Evolutionary conservation across 1,140 invertebrate species (phyloP).

Genomic region (Drosophila yakuba): DNA sequence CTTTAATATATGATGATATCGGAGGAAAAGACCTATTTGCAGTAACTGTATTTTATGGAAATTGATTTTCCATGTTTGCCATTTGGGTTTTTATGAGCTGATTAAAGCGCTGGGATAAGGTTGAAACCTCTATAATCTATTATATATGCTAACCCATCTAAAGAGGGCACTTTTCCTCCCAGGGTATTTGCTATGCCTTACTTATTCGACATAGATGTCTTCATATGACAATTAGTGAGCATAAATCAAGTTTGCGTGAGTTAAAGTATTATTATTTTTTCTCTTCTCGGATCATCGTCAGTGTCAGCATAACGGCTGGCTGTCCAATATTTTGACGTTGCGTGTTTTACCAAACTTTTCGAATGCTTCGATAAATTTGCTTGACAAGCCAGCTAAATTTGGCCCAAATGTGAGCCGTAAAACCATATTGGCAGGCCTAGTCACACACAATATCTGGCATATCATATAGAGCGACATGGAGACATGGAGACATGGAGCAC

Average conservation of each 20-base stretch:
- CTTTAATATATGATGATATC: constrained; percentile 37
- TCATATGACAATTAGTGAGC: constrained; percentile 37
- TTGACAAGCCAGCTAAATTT: constrained; percentile 37
- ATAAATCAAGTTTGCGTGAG: constrained; percentile 50
- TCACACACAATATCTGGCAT: constrained; percentile 5
- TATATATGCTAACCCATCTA: background rate
- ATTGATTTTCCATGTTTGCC: constrained; percentile 39
- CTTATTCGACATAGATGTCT: constrained; percentile 4
- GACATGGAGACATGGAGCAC: background rate
- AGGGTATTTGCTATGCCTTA: background rate
- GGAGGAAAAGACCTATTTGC: constrained; percentile 4
- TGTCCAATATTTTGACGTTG: constrained; percentile 48
- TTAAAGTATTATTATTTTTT: constrained; percentile 33
- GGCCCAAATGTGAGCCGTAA: constrained; percentile 29
- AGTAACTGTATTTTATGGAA: constrained; percentile 27
- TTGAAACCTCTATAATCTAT: background rate
- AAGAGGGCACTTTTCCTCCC: too few species aligned
- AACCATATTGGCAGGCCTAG: constrained; percentile 13
- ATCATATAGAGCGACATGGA: constrained; percentile 16
- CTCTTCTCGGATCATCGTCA: constrained; percentile 34
- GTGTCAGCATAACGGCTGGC: constrained; percentile 36
- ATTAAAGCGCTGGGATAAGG: constrained; percentile 20
- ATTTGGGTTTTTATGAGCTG: constrained; percentile 9
- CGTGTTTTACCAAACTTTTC: constrained; percentile 35
- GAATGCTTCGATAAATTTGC: constrained; percentile 20